Conservation (phyloP, 2,113 vertebrate species). For the Mesembrinibis cayennensis region DNA sequence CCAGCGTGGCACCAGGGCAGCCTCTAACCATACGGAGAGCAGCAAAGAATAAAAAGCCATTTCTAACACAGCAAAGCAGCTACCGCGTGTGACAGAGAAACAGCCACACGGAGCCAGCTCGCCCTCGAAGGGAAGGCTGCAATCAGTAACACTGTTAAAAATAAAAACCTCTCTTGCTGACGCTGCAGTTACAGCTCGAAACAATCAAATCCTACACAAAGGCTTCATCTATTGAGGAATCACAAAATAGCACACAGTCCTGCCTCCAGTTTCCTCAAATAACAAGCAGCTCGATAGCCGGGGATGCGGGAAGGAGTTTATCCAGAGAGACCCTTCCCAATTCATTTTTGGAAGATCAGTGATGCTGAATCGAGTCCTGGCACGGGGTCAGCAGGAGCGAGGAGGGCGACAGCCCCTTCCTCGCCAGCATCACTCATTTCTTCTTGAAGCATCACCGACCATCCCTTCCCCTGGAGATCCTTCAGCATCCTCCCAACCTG, state of each 20-base stretch:
- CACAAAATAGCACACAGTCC: background rate
- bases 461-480: too few relatives aligned
- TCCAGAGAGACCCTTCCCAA: background rate
- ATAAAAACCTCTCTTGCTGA: background rate
- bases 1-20: background rate
- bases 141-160: background rate
- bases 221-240: background rate
- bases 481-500: background rate
- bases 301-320: background rate
- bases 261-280: background rate
- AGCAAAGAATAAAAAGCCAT: background rate
- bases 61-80: background rate
- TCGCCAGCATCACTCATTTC: accelerated
- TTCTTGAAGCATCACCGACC: background rate
- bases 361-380: background rate
- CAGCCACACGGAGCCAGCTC: background rate
- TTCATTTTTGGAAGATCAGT: background rate
- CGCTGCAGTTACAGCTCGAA: background rate
- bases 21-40: background rate
- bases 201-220: background rate
- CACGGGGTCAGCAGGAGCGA: accelerated
- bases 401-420: background rate
- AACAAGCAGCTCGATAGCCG: background rate
- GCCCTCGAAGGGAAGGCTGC: background rate
- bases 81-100: background rate